These are phyloP conservation scores for Platalea minor DNA, from an alignment of 2,797 vertebrate species.

Conservation along the genomic window DNA sequence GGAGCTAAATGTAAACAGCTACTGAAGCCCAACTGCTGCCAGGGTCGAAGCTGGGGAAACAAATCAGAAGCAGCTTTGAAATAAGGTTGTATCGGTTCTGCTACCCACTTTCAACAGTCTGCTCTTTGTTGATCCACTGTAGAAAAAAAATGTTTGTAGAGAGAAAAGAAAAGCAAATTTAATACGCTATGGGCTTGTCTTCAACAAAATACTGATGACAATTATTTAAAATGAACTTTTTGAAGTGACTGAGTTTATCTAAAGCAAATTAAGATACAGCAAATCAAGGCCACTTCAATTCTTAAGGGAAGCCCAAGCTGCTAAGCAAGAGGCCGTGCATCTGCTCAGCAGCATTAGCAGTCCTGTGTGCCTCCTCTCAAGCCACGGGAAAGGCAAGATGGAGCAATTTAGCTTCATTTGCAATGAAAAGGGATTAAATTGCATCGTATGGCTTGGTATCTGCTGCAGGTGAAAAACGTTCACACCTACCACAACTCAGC, in stretches of 20 bases:
- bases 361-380: background rate
- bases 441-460: background rate
- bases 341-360: background rate
- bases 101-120: background rate
- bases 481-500: background rate
- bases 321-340: background rate
- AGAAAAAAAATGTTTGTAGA: background rate
- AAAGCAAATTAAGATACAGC: conserved; percentile 9
- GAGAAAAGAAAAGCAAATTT: background rate
- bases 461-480: background rate
- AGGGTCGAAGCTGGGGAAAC: background rate
- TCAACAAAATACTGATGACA: background rate
- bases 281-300: background rate
- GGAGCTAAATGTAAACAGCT: conserved; percentile 38
- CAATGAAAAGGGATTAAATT: background rate
- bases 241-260: background rate
- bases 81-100: background rate
- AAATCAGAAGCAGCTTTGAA: background rate
- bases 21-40: background rate
- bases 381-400: background rate
- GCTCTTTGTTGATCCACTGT: background rate
- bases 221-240: background rate
- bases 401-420: background rate
- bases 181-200: background rate
- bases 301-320: background rate